Base-by-base conservation (phyloP, 2,113 vertebrate genomes). In the Calidris pugnax region DNA sequence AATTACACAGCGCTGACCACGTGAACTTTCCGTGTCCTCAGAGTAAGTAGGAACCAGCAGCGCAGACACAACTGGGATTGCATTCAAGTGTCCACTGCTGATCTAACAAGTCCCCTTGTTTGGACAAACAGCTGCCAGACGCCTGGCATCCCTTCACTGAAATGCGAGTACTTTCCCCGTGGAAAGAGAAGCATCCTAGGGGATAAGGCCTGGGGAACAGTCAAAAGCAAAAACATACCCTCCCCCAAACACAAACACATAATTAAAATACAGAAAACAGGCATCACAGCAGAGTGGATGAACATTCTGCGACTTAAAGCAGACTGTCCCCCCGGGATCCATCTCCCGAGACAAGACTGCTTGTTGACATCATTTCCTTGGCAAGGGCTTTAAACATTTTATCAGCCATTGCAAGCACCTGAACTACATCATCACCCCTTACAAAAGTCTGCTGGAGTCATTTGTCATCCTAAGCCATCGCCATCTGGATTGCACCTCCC, bases 291-390 rank as follows among this genome's bases (percentile, higher is more conserved):
- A 27, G 66, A 84, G 22, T 17, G 33, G 47, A 90, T 85, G 66
- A 87, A 93, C 91, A 93, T 72, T 64, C 57, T 32, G 53, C 0
- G 0, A 89, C 48, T 85, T 75, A n/a, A 64, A 74, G 41, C 73
- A 90, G 62, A 79, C 67, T 57, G 53, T 79, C 18, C 3, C 67
- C 63, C 37, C 59, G 71, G 57, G 67, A 96, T 59, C 73, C 32
- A 69, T 28, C 94, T 89, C 86, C 53, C 0, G 1, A 85, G 91
- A 87, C 77, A 94, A 94, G 74, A 71, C 64, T 78, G 32, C 45
- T 73, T 57, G 80, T 53, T 95, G 90, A 95, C 90, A 95, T 95
- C 53, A 95, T 85, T 93, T 95, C 74, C 81, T 94, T 96, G 74
- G 89, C 80, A 96, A 79, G 41, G 32, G 20, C 77, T 95, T 92